These are phyloP conservation scores for Geophilus truncorum DNA, from an alignment of 2,888 invertebrate species.

Conservation along the genomic window DNA sequence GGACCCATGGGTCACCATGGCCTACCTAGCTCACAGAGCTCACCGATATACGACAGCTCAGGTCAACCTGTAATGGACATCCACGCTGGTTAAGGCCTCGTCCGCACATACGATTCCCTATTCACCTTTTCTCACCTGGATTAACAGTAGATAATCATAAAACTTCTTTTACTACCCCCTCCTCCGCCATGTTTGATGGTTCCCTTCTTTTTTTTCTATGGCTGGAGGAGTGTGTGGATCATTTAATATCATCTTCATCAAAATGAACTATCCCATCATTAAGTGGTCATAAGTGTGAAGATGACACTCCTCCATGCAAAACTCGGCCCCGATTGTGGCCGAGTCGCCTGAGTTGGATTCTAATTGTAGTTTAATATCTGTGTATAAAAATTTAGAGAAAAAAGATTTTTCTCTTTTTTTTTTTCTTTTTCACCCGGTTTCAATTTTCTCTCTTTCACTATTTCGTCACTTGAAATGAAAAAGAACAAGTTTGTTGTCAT, in stretches of 20 bases:
- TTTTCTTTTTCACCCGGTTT: not conserved
- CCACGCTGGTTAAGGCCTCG: conserved; percentile 42
- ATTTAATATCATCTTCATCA: not conserved
- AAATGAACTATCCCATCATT: conserved; percentile 14
- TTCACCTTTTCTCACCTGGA: conserved; percentile 21
- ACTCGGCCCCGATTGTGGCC: not conserved
- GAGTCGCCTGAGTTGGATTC: conserved; percentile 10
- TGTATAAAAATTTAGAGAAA: not conserved
- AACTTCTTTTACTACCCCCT: not conserved
- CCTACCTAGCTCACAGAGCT: conserved; percentile 48
- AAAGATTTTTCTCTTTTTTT: not conserved
- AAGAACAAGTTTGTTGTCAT: conserved; percentile 4
- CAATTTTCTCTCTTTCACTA: not conserved
- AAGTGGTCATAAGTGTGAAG: conserved; percentile 11
- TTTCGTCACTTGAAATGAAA: conserved; percentile 4
- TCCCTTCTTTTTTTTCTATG: not conserved
- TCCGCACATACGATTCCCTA: not conserved
- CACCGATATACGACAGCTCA: conserved; percentile 46
- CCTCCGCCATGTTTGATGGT: not conserved
- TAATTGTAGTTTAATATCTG: conserved; percentile 26
- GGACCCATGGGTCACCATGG: conserved; percentile 49
- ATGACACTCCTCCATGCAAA: conserved; percentile 17
- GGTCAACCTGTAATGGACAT: conserved; percentile 45
- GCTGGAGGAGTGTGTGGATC: conserved; percentile 17
- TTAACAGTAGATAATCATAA: conserved; percentile 1